Conservation (phyloP, 2,797 vertebrate genomes). For the Pangasius larnaudii region DNA sequence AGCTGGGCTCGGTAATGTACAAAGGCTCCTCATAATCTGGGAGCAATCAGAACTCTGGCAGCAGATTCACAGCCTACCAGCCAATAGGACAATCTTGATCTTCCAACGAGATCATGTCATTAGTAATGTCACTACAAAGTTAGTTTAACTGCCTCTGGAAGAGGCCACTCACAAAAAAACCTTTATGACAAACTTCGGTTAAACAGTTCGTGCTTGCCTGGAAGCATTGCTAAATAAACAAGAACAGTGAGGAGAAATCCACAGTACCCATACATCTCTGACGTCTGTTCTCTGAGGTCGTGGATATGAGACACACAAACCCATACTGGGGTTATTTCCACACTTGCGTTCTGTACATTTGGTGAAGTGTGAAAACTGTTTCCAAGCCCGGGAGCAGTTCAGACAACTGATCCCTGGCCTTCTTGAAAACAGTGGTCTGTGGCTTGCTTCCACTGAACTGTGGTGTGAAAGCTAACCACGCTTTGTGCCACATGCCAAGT, state of each 20-base stretch:
- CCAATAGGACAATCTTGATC: slow-evolving; percentile 8
- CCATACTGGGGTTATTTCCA: not conserved
- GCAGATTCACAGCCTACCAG: slow-evolving; percentile 31
- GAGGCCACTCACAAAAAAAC: not conserved
- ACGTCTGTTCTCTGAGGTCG: not conserved
- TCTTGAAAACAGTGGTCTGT: not conserved
- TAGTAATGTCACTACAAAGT: slow-evolving; percentile 19
- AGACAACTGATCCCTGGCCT: not conserved
- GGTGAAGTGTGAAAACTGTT: not conserved
- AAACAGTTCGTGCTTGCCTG: not conserved
- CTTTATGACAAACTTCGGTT: not conserved
- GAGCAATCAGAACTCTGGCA: slow-evolving; percentile 53
- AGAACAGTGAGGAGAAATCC: not conserved
- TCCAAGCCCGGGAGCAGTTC: not conserved
- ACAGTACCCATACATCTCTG: not conserved
- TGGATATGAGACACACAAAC: not conserved
- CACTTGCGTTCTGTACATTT: not conserved
- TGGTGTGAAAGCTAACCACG: not conserved
- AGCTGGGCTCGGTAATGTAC: slow-evolving; percentile 56
- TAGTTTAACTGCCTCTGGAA: slow-evolving; percentile 32
- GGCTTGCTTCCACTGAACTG: not conserved
- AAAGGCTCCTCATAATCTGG: slow-evolving; percentile 52
- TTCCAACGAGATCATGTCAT: slow-evolving; percentile 23
- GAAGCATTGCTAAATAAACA: not conserved
- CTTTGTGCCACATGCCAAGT: not conserved